These are phyloP conservation scores for Oedothorax gibbosus DNA, from an alignment of 1,140 invertebrate species.

Conservation along the genomic window DNA sequence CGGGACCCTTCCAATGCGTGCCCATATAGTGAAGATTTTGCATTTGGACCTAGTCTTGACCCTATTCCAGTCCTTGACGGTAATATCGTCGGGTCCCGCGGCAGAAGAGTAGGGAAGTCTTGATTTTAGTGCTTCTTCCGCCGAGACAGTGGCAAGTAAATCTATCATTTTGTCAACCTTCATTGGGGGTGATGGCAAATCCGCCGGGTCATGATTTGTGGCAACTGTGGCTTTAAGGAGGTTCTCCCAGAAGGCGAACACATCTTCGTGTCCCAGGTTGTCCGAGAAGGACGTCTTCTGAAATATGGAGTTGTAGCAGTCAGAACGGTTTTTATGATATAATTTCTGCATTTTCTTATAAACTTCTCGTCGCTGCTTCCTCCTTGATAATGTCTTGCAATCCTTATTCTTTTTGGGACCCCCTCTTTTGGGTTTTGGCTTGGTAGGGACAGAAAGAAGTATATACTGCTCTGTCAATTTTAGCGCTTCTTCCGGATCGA, in stretches of 20 bases:
- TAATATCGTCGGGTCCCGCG: conserved; percentile 1
- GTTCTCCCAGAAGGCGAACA: not conserved
- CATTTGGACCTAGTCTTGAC: not conserved
- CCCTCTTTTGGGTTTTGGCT: not conserved
- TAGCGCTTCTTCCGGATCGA: not conserved
- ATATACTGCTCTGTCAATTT: not conserved
- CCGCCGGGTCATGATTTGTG: not conserved
- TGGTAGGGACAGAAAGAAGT: not conserved
- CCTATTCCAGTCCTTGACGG: not conserved
- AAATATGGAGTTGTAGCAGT: not conserved
- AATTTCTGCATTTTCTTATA: not conserved
- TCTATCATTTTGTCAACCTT: not conserved
- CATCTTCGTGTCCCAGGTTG: not conserved
- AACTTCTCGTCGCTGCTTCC: not conserved
- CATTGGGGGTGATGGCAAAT: not conserved
- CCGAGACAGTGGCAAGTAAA: not conserved
- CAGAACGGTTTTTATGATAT: not conserved
- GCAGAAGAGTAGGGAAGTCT: not conserved
- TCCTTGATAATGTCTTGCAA: not conserved
- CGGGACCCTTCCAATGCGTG: not conserved
- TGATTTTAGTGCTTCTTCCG: not conserved
- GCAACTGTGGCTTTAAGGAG: not conserved
- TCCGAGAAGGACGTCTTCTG: not conserved
- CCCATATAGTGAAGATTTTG: not conserved
- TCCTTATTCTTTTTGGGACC: not conserved